Evolutionary conservation across 37 sponge, comb jelly and placozoan species (phyloP).

Genomic region (Agelas oroides): DNA sequence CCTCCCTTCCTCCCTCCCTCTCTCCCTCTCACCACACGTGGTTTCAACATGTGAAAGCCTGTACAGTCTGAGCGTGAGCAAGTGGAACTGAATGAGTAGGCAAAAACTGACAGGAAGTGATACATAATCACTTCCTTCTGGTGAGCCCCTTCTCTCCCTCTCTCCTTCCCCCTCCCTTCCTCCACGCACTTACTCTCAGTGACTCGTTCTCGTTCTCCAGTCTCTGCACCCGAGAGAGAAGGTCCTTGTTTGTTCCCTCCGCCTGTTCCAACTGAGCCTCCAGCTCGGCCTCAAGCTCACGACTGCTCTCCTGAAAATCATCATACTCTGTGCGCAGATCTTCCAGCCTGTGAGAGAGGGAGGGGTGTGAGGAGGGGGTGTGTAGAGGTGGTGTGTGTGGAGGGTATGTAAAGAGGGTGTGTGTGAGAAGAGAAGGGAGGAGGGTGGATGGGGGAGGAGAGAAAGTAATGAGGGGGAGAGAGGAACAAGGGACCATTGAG

Average conservation of each 20-base stretch:
- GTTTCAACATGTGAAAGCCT: too few species aligned
- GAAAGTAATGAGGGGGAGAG: not conserved
- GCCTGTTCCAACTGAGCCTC: conserved; percentile 94
- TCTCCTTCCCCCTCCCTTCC: too few species aligned
- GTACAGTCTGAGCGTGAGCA: too few species aligned
- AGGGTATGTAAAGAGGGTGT: not conserved
- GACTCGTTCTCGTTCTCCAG: conserved; percentile 87
- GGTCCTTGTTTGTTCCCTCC: conserved; percentile 77
- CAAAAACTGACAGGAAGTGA: too few species aligned
- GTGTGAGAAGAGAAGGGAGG: too few species aligned
- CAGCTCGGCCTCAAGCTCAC: conserved; percentile 92
- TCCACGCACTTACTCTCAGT: conserved; percentile 67
- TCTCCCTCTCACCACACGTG: too few species aligned
- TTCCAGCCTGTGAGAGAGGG: conserved; percentile 56
- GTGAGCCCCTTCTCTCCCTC: too few species aligned
- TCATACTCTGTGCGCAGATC: conserved; percentile 86
- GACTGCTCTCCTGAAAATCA: conserved; percentile 93
- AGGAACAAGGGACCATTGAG: too few species aligned
- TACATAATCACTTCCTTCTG: too few species aligned
- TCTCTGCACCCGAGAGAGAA: conserved; percentile 60
- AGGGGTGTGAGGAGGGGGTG: not conserved
- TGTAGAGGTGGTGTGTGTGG: not conserved
- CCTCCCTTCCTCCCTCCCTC: too few species aligned
- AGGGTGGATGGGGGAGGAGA: not conserved
- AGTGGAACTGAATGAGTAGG: too few species aligned